Base-by-base conservation (phyloP, 2,888 invertebrate species). In the Yponomeuta plumbellus region DNA sequence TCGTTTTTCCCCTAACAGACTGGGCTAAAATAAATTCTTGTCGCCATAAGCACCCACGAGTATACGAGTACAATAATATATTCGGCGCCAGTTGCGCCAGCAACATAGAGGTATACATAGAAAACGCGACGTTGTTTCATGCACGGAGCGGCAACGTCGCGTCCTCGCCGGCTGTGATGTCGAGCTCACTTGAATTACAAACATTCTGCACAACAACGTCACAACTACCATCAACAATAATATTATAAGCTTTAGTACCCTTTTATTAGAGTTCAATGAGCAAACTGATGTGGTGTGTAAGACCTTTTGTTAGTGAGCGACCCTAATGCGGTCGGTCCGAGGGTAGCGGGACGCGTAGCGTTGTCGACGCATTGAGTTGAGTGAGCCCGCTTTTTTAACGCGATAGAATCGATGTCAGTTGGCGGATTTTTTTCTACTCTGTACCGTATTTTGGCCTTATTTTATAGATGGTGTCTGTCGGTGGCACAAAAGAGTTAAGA, bases 341-440 rank as follows among this genome's bases (percentile, higher is more conserved):
- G 89, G 90, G 89, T 88, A 84, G 88, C 88, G 88, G 86, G 87
- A 85, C 88, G 81, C 88, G 81, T 80, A 79, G 77, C 80, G 80
- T 78, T 76, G 76, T 79, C 78, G 79, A 79, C 81, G 85, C 85
- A 86, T 86, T 87, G 88, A 86, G 78, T 85, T 84, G 84, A 11
- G n/a, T 62, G 44, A 21, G 63, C 65, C 22, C 26, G 17, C 34
- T 88, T 90, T 90, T 88, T 89, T 87, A 81, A 73, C 74, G 77
- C 81, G 84, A 84, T 88, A 88, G 88, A 90, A 90, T 88, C 84
- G 88, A 90, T 89, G 90, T 88, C 90, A 90, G 90, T 90, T 90
- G 88, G 88, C 89, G 87, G 86, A 87, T 88, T 90, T 89, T 89
- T 88, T 83, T 84, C 44, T 17, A 1, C 44, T 13, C 44, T 86